Evolutionary conservation across 2,888 invertebrate genomes (phyloP), one percentile per base, ranked within the genome.

Genomic region (Melangyna quadrimaculata): DNA sequence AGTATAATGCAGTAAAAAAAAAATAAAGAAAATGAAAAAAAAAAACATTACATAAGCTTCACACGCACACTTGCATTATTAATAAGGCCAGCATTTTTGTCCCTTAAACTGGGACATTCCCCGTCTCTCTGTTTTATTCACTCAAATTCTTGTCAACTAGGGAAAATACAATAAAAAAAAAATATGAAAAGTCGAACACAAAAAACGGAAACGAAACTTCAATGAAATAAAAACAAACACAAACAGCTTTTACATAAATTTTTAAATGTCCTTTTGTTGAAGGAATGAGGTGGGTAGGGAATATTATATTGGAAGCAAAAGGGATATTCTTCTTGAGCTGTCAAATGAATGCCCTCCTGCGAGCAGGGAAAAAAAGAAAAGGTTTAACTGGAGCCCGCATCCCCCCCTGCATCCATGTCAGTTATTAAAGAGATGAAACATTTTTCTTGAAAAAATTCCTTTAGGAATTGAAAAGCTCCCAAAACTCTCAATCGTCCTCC

Each of bases 171-270:
- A 84, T 79, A 14, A 75, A 71, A 72, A 65, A 37, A 71, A 72
- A 72, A 45, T 43, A 24, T 48, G 61, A 63, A 81, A 27, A 67
- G 12, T 14, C 17, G 29, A 55, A 55, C 32, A 70, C n/a, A 10
- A 14, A 51, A 37, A 65, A 43, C 32, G 51, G 24, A 73, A 83
- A 80, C 43, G 61, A 80, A 80, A 86, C 80, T 79, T 70, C 77
- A 86, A 73, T 73, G 81, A 78, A 81, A 86, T 72, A 80, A 65
- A 59, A 71, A 57, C 86, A 86, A 80, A 80, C 72, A 86, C 69
- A 86, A 86, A 73, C 77, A 86, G 81, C 70, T 73, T 80, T 86
- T 86, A 73, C 86, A 86, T 86, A 86, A 80, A 86, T 86, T 81
- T 86, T 86, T 81, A 80, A 86, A 75, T 72, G 75, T 70, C 84